These are phyloP conservation scores for Coilia nasus DNA, from an alignment of 2,797 vertebrate species.

Conservation along the genomic window DNA sequence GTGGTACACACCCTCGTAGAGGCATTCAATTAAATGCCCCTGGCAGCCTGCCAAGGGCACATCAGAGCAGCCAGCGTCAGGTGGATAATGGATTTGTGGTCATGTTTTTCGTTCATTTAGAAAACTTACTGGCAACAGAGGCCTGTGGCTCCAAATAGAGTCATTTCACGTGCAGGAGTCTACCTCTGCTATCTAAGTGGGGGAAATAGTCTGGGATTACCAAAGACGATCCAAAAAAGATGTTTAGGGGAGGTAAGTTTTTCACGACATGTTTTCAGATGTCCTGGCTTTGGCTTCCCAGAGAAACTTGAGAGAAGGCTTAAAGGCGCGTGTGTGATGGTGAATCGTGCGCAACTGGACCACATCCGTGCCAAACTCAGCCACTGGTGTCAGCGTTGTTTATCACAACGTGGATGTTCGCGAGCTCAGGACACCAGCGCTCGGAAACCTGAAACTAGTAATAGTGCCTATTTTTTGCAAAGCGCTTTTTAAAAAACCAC, in stretches of 20 bases:
- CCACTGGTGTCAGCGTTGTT: not conserved
- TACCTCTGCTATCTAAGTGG: not conserved
- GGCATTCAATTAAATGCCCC: not conserved
- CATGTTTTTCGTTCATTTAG: constrained; percentile 43
- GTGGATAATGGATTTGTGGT: constrained; percentile 46
- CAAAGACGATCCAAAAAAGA: not conserved
- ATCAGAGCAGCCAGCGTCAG: constrained; percentile 32
- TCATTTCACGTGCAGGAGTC: not conserved
- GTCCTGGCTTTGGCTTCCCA: not conserved
- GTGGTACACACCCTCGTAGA: not conserved
- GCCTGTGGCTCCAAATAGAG: constrained; percentile 32
- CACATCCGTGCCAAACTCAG: not conserved
- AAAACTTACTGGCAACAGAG: constrained; percentile 39
- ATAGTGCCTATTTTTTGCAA: constrained; percentile 32
- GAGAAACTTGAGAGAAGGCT: no score
- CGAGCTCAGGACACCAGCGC: constrained; percentile 9
- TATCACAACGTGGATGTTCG: constrained; percentile 12
- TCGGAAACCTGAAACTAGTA: constrained; percentile 39
- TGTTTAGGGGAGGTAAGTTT: not conserved
- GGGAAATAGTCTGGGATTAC: not conserved
- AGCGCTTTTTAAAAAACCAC: constrained; percentile 20
- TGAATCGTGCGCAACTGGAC: not conserved
- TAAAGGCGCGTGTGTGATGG: not conserved
- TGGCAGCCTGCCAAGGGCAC: constrained; percentile 43
- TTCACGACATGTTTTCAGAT: not conserved